Conservation (phyloP, 2,113 vertebrate species). For the Pungitius pungitius region DNA sequence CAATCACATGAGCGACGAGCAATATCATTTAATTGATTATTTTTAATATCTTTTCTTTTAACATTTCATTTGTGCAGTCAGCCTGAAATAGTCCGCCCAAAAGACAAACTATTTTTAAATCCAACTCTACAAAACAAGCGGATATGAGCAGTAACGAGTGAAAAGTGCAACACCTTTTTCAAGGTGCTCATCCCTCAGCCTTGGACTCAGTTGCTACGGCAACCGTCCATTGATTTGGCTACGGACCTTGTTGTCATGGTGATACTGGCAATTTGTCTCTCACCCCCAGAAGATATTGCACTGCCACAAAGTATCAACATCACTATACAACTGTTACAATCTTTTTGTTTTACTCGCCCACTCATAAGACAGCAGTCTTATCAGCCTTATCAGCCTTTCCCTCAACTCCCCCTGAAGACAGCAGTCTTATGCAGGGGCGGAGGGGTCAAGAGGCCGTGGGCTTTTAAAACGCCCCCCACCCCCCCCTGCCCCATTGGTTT, state of each 20-base stretch:
- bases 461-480: not conserved
- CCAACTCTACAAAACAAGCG: not conserved
- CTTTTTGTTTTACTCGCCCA: not conserved
- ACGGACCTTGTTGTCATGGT: slow-evolving; percentile 63
- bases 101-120: not conserved
- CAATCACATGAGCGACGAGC: not conserved
- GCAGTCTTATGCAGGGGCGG: no score
- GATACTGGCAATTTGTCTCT: slow-evolving; percentile 36
- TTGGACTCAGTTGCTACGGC: slow-evolving; percentile 59
- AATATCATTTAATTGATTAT: not conserved
- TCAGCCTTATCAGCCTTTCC: no score
- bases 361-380: not conserved
- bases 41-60: not conserved
- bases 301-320: not conserved
- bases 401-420: no score
- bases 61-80: not conserved
- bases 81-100: not conserved
- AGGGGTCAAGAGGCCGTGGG: not conserved
- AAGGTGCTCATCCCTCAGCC: slow-evolving; percentile 38
- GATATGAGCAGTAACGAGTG: not conserved
- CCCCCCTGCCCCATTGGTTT: not conserved
- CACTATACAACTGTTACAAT: not conserved
- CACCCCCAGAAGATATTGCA: slow-evolving; percentile 29
- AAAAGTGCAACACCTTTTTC: slow-evolving; percentile 39
- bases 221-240: slow-evolving; percentile 49